phyloP scores from a whole-genome alignment of 1,140 invertebrate species.

The Ylistrum balloti region DNA sequence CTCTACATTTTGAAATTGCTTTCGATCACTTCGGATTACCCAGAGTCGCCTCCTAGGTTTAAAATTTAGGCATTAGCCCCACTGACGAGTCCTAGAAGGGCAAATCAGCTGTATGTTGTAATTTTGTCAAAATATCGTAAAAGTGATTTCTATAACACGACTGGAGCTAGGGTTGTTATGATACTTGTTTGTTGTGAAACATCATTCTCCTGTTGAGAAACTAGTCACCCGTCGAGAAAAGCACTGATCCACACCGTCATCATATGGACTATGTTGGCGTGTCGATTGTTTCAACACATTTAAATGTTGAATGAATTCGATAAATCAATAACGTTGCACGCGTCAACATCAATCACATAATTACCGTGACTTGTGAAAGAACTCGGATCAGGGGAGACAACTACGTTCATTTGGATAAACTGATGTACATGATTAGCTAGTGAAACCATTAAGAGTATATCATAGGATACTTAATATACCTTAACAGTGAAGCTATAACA shows the following conservation, averaged over 20 bases:
- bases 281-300: neutral
- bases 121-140: too few species aligned
- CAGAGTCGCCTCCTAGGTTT: too few species aligned
- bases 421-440: too few species aligned
- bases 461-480: too few species aligned
- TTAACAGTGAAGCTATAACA: too few species aligned
- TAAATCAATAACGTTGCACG: neutral
- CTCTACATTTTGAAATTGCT: too few species aligned
- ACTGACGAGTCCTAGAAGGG: too few species aligned
- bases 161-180: neutral
- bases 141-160: neutral
- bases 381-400: neutral
- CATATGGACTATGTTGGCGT: neutral
- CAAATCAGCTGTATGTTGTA: too few species aligned
- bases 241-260: neutral
- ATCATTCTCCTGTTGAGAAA: neutral
- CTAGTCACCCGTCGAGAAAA: slow-evolving; percentile 12
- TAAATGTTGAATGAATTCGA: slow-evolving; percentile 1
- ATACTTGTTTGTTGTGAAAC: neutral
- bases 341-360: neutral
- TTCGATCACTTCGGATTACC: too few species aligned
- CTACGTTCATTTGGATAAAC: too few species aligned
- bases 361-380: neutral
- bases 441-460: too few species aligned
- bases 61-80: too few species aligned